Evolutionary conservation across 2,113 vertebrate genomes (phyloP), one percentile per base, ranked within the genome.

Genomic region (Ardeotis arabs): DNA sequence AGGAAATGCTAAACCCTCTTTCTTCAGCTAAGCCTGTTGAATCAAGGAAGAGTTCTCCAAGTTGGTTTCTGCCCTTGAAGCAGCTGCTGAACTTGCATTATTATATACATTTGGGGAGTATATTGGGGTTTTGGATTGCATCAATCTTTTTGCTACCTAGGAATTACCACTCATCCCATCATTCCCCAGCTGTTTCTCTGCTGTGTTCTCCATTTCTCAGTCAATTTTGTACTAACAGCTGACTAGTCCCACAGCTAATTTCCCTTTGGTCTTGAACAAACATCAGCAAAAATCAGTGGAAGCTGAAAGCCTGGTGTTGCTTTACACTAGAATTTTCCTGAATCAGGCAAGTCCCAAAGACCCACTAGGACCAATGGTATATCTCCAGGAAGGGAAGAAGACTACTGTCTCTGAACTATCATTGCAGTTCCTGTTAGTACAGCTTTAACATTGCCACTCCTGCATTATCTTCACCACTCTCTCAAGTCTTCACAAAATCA

Each of bases 251-350:
- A 53, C 78, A 91, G 74, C 50, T 97, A 83, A 96, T 96, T 96
- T 91, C 84, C 92, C 84, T 80, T 91, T 85, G 84, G 87, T 66
- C 74, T 84, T 88, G 63, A 85, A 63, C 53, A 93, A 95, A 77
- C 37, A 85, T 70, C 82, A 95, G 82, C 95, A 96, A 94, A 94
- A 94, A 53, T 87, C 87, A 91, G 12, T 58, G 80, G 83, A 93
- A 92, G n/a, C 86, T 70, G 75, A 79, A 95, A 90, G 74, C 53
- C 84, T 59, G 45, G 25, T 85, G 45, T 37, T 84, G 67, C 37
- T 76, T 95, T 68, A 89, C 75, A 33, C 82, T 90, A 67, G 77
- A 89, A 88, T 94, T 96, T 95, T 93, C 87, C 58, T n/a, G 62
- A 94, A 88, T 63, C 31, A 67, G 33, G 22, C 55, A 56, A 91